Conservation (phyloP, 2,888 invertebrate genomes). For the Ditula angustiorana region DNA sequence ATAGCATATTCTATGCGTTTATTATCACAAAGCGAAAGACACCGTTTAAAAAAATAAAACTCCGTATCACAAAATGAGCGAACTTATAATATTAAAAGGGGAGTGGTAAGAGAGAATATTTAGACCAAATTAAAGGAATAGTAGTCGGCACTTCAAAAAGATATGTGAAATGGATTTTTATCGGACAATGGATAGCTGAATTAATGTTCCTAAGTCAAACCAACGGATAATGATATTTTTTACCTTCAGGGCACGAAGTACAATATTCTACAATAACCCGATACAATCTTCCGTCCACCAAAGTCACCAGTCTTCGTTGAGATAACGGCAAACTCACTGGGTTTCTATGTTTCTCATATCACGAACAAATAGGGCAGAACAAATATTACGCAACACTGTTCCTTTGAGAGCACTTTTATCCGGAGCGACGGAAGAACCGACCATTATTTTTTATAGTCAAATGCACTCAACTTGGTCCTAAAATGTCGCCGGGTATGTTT, state of each 20-base stretch:
- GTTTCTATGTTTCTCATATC: conserved; percentile 36
- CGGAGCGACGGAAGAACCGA: conserved; percentile 49
- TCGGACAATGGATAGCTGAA: no score
- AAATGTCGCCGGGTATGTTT: conserved; percentile 17
- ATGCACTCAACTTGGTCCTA: conserved; percentile 54
- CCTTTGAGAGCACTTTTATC: conserved; percentile 52
- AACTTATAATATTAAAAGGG: no score
- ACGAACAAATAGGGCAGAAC: conserved; percentile 35
- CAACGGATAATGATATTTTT: not conserved
- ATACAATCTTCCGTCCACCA: conserved; percentile 3
- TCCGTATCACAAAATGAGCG: no score
- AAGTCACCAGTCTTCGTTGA: conserved; percentile 16
- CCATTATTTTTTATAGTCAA: conserved; percentile 62
- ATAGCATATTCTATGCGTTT: no score
- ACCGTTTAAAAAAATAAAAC: no score
- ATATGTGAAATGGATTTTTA: no score
- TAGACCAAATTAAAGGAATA: no score
- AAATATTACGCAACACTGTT: conserved; percentile 52
- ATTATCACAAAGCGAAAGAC: no score
- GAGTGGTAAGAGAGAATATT: no score
- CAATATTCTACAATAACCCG: conserved; percentile 5
- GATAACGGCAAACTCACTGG: conserved; percentile 16
- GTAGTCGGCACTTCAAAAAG: no score
- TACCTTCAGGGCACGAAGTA: conserved; percentile 15
- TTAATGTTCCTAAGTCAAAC: not conserved